Conservation (phyloP, 2,797 vertebrate genomes). For the Martes flavigula region DNA sequence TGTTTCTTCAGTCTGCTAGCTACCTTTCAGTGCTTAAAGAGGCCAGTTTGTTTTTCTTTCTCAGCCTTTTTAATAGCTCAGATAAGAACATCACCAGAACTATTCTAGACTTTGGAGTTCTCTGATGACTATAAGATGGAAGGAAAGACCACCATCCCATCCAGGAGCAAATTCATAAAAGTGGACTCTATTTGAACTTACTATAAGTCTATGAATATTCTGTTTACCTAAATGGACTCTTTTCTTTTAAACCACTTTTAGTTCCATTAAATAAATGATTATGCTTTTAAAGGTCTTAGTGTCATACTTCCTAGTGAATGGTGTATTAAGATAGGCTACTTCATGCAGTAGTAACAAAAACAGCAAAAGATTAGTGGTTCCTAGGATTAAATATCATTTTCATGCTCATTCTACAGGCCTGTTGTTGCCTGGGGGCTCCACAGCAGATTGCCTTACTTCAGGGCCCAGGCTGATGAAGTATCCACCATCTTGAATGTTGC, state of each 20-base stretch:
- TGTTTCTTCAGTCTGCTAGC: neutral
- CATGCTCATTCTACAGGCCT: neutral
- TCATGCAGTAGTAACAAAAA: neutral
- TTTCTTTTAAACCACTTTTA: slow-evolving; percentile 16
- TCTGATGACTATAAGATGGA: neutral
- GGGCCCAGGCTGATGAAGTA: neutral
- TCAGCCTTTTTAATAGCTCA: neutral
- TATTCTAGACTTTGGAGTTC: slow-evolving; percentile 13
- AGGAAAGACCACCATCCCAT: neutral
- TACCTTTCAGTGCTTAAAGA: neutral
- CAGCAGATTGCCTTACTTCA: neutral
- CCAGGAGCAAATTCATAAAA: neutral
- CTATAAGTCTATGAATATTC: neutral
- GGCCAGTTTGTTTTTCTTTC: neutral
- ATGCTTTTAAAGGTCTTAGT: neutral
- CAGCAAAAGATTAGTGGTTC: neutral
- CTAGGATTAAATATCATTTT: neutral
- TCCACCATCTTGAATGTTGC: neutral
- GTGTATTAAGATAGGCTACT: neutral
- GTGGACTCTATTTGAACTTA: neutral
- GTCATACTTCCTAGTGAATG: neutral
- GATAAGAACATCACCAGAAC: neutral
- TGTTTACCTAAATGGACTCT: neutral
- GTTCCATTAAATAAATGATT: neutral
- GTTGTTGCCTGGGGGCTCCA: neutral